These are phyloP conservation scores for Andrena minutula DNA, from an alignment of 2,888 invertebrate genomes.

Conservation along the genomic window DNA sequence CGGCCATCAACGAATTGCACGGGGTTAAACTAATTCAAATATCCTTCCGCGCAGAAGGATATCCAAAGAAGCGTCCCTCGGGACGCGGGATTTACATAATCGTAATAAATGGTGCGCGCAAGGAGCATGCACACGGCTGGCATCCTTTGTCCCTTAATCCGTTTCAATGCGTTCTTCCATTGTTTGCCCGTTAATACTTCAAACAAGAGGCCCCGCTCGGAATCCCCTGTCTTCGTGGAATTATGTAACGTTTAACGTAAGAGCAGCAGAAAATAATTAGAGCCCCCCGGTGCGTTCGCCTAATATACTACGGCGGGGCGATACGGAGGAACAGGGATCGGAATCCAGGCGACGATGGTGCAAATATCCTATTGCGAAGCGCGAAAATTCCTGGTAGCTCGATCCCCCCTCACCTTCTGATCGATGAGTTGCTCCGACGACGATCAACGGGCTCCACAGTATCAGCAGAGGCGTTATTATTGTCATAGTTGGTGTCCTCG, in stretches of 20 bases:
- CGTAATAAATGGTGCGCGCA: slow-evolving; percentile 57
- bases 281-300: not conserved
- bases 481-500: slow-evolving; percentile 64
- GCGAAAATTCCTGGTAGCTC: not conserved
- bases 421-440: slow-evolving; percentile 50
- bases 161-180: slow-evolving; percentile 35
- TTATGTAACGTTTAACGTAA: slow-evolving; percentile 42
- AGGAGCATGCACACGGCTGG: slow-evolving; percentile 32
- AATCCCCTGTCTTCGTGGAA: slow-evolving; percentile 24
- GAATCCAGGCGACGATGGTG: not conserved
- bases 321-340: not conserved
- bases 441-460: slow-evolving; percentile 62
- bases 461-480: slow-evolving; percentile 60
- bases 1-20: not conserved
- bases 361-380: not conserved
- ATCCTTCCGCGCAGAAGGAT: slow-evolving; percentile 27
- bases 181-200: slow-evolving; percentile 34
- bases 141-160: slow-evolving; percentile 45
- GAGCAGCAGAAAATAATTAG: not conserved
- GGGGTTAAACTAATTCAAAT: slow-evolving; percentile 40
- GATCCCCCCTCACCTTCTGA: slow-evolving; percentile 66
- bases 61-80: slow-evolving; percentile 37
- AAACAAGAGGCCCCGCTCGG: not conserved
- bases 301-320: too few species aligned
- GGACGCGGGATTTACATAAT: slow-evolving; percentile 65